Conservation (phyloP, 2,113 vertebrate species). For the Saguinus imperator region DNA sequence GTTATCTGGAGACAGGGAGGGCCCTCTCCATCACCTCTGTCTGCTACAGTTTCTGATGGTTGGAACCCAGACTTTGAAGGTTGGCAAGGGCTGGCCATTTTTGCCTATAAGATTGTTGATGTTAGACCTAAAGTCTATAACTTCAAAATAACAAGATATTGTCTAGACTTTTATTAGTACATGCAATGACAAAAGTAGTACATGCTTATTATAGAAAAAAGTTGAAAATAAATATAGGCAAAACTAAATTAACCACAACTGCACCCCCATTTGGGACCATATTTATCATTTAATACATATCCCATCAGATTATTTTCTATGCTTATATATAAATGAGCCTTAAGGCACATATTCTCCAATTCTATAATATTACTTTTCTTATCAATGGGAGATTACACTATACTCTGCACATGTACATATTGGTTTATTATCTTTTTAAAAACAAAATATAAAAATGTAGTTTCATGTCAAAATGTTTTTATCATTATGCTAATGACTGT, state of each 20-base stretch:
- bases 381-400: neutral
- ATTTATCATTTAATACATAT: conserved; percentile 25
- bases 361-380: neutral
- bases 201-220: neutral
- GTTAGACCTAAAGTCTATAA: neutral
- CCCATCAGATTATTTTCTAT: neutral
- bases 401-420: neutral
- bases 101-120: neutral
- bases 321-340: neutral
- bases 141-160: neutral
- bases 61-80: neutral
- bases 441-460: neutral
- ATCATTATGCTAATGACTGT: neutral
- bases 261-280: neutral
- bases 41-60: neutral
- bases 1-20: neutral
- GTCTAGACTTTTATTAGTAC: neutral
- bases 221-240: neutral
- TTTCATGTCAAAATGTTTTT: neutral
- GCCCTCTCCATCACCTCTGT: neutral
- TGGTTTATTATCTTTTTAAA: neutral
- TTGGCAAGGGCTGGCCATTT: neutral
- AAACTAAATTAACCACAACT: neutral
- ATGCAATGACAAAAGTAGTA: neutral
- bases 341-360: neutral